Base-by-base conservation (phyloP, 1,140 invertebrate species). In the Tetragnatha versicolor region DNA sequence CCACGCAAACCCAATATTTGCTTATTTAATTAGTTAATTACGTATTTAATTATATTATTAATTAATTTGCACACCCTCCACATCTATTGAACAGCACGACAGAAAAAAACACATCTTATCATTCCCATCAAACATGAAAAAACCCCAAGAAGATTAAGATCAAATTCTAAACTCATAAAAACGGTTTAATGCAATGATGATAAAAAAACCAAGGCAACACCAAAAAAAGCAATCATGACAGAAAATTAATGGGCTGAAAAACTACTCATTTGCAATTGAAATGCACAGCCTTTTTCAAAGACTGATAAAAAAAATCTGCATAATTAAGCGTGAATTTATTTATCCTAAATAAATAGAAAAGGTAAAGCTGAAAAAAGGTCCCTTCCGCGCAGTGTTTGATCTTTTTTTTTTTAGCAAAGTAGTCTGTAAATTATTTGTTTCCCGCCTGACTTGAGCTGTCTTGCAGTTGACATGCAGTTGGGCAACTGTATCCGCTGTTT, bases 201-300 rank as follows among this genome's bases (percentile, higher is more conserved):
- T 25, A 22, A 63, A 25, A 63, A 63, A 63, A 42, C 35, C 25
- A 14, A 35, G 9, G 33, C 58, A 35, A 61, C 51, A 53, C 25
- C 25, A 22, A 63, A 63, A 63, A 31, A 63, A 63, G 35, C 25
- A 63, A 39, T 39, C 37, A 37, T 7, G 20, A 35, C 3, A 14
- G 37, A 69, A 53, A 69, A 69, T 53, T 69, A 69, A 69, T 69
- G 66, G 49, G n/a, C 47, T 69, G 66, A 39, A 69, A 69, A 69
- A 9, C 29, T 53, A 33, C 31, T 53, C 45, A 69, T 69, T 69
- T 69, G 31, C 45, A 69, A 51, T 69, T 51, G 47, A 69, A 53
- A 69, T 69, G 47, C 12, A 25, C 10, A 6, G n/a, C n/a, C n/a
- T n/a, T n/a, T n/a, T 47, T 47, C 3, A 47, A 20, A 22, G 3